Evolutionary conservation across 1,140 invertebrate species (phyloP), one percentile per base, ranked within the genome.

Genomic region (Glomeris maerens): DNA sequence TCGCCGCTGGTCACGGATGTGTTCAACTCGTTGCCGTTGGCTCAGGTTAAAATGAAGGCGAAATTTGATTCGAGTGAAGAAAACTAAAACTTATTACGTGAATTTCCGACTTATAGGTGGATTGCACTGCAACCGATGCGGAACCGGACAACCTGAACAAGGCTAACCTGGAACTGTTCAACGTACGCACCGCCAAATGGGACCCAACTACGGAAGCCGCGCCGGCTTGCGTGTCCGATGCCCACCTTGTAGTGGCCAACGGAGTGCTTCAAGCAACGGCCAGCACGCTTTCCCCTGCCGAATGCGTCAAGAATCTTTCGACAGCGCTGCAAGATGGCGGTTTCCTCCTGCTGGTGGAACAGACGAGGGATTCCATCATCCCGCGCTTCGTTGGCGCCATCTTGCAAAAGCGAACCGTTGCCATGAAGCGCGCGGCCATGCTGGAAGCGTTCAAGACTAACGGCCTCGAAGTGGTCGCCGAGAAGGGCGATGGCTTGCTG

Each of bases 261-360:
- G 63, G 68, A 52, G 46, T 65, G 3, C 25, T 50, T 3, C 5
- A 17, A 29, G 4, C 26, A 2, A 23, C 28, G 28, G 20, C 22
- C 17, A 26, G 38, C 3, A 20, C 17, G 3, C 26, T 45, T 5
- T 5, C 3, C 10, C n/a, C n/a, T n/a, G n/a, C n/a, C n/a, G 2
- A 7, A 7, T 25, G 22, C 5, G 2, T 50, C 2, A 7, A 71
- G 14, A 76, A 80, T 55, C 65, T 85, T 31, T 64, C 67, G 2
- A 66, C 65, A n/a, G 74, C 79, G 23, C 60, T 92, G 1, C 78
- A 75, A 54, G 62, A 74, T 0, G 75, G 76, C 39, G 87, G 88
- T 17, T 84, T 90, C 60, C 53, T 89, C 1, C 66, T 94, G 31
- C 65, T 86, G 4, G 78, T 88, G 62, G 84, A 90, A 68, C 72